These are phyloP conservation scores for Anoura caudifer DNA, from an alignment of 2,113 vertebrate genomes.

Conservation along the genomic window DNA sequence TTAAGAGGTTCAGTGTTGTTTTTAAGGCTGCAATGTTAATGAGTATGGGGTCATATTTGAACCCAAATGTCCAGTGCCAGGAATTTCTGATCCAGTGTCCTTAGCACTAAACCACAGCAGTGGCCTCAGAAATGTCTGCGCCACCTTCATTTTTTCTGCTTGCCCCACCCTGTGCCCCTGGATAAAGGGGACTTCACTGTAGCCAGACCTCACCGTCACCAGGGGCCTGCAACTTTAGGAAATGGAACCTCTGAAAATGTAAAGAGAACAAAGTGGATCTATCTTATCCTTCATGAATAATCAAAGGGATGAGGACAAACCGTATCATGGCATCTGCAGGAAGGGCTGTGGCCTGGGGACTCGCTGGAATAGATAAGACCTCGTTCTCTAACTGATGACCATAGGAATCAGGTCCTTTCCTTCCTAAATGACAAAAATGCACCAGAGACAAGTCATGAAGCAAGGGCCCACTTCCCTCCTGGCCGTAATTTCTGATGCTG, in stretches of 20 bases:
- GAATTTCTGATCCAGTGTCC: background rate
- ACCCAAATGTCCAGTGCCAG: background rate
- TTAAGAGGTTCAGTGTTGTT: background rate
- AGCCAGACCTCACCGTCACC: background rate
- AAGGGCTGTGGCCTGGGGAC: background rate
- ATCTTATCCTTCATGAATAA: slow-evolving; percentile 64
- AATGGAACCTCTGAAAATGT: slow-evolving; percentile 45
- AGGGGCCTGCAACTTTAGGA: background rate
- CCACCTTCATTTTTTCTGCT: background rate
- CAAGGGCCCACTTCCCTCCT: background rate
- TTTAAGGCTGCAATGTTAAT: background rate
- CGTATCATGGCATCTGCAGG: background rate
- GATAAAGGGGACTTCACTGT: background rate
- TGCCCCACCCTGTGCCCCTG: background rate
- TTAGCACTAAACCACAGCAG: background rate
- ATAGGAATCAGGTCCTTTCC: background rate
- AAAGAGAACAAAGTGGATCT: slow-evolving; percentile 38
- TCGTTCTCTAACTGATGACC: background rate
- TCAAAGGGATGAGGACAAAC: background rate
- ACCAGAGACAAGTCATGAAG: slow-evolving; percentile 43
- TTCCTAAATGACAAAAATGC: slow-evolving; percentile 65
- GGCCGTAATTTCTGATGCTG: slow-evolving; percentile 34
- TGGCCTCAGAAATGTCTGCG: background rate
- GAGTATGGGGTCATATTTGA: background rate
- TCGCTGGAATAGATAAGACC: background rate